Percentiles rank a stretch among this genome's conserved stretches.
Conservation (phyloP, 1,140 invertebrate species). For the Holotrichia oblita region DNA sequence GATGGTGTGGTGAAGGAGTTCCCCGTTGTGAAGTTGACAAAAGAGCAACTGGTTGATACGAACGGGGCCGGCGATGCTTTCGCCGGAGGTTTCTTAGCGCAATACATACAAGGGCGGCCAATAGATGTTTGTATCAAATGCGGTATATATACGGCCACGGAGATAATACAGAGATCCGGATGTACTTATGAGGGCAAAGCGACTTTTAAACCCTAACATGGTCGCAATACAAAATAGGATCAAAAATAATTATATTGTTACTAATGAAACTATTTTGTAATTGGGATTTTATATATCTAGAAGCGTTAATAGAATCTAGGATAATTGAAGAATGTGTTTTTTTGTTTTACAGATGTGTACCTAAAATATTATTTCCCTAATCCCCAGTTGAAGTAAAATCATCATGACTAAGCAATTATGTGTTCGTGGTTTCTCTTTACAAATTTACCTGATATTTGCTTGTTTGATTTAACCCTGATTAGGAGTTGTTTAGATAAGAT, state of each 20-base stretch:
- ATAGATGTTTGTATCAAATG: slow-evolving; percentile 86
- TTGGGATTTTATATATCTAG: not conserved
- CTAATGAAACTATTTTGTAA: not conserved
- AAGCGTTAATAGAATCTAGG: too few species aligned
- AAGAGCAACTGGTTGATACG: slow-evolving; percentile 91
- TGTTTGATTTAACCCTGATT: too few species aligned
- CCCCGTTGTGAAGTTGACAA: slow-evolving; percentile 74
- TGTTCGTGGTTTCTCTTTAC: too few species aligned
- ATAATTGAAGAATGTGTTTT: too few species aligned
- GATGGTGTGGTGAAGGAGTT: slow-evolving; percentile 76
- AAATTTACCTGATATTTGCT: too few species aligned
- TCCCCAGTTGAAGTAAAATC: too few species aligned
- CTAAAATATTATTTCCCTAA: too few species aligned
- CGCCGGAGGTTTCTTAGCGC: slow-evolving; percentile 93
- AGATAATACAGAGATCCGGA: slow-evolving; percentile 89
- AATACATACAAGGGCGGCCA: slow-evolving; percentile 82
- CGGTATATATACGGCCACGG: slow-evolving; percentile 86
- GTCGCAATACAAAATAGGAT: not conserved
- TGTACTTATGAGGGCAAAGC: slow-evolving; percentile 81
- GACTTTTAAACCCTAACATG: slow-evolving; percentile 56
- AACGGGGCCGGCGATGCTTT: slow-evolving; percentile 99
- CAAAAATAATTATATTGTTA: slow-evolving; percentile 26
- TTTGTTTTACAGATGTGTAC: too few species aligned
- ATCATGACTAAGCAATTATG: too few species aligned
- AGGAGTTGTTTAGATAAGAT: too few species aligned